These are phyloP conservation scores for Galemys pyrenaicus DNA, from an alignment of 2,113 vertebrate genomes.

Conservation along the genomic window DNA sequence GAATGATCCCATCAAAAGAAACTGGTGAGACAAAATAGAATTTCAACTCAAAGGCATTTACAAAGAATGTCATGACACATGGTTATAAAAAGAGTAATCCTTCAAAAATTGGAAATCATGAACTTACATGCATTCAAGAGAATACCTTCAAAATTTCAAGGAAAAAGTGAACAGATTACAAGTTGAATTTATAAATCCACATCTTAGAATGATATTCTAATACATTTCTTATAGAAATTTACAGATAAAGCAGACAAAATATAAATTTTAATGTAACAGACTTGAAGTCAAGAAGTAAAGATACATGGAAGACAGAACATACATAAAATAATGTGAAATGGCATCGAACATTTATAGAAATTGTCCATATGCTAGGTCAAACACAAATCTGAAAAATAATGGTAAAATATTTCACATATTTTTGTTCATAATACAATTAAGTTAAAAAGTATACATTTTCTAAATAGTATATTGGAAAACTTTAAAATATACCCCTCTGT, in stretches of 20 bases:
- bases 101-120: background rate
- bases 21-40: background rate
- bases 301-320: background rate
- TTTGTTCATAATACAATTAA: background rate
- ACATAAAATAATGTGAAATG: background rate
- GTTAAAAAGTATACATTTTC: background rate
- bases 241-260: background rate
- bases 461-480: background rate
- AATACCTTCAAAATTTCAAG: slow-evolving; percentile 13
- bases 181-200: background rate
- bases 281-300: background rate
- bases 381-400: background rate
- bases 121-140: background rate
- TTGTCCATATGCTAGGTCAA: background rate
- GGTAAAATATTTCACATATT: background rate
- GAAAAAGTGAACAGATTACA: background rate
- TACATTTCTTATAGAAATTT: background rate
- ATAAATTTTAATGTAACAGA: background rate
- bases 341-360: background rate
- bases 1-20: background rate
- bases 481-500: background rate
- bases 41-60: background rate
- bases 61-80: background rate
- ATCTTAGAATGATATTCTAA: background rate
- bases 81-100: background rate